These are phyloP conservation scores for Tachuris rubrigastra DNA, from an alignment of 2,113 vertebrate genomes.

Conservation along the genomic window DNA sequence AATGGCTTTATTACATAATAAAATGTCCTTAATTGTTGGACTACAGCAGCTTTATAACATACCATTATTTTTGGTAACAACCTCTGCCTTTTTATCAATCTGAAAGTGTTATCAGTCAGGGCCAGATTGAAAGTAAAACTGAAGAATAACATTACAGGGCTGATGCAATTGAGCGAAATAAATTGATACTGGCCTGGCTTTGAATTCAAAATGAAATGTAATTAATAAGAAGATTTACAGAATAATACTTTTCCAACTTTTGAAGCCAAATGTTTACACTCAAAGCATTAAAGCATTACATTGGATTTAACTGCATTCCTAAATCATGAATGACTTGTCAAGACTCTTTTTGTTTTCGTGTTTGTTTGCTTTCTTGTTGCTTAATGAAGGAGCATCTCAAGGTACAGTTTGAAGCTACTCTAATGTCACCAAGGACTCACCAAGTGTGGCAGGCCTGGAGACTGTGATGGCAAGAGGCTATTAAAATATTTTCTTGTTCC, in stretches of 20 bases:
- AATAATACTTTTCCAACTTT: slow-evolving; percentile 10
- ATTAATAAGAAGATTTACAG: slow-evolving; percentile 44
- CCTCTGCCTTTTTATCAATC: slow-evolving; percentile 59
- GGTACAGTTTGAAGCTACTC: background rate
- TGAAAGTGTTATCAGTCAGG: slow-evolving; percentile 67
- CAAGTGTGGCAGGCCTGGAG: background rate
- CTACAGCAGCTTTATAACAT: slow-evolving; percentile 68
- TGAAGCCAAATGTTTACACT: slow-evolving; percentile 33
- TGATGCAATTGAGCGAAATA: slow-evolving; percentile 19
- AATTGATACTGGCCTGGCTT: slow-evolving; percentile 4
- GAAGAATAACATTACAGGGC: slow-evolving; percentile 26
- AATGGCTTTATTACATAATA: slow-evolving; percentile 69
- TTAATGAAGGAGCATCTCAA: slow-evolving; percentile 16
- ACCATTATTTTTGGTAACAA: slow-evolving; percentile 69
- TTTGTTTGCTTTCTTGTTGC: background rate
- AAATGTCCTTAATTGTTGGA: slow-evolving; percentile 74
- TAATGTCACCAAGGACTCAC: background rate
- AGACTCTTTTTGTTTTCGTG: background rate
- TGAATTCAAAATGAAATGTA: slow-evolving; percentile 47
- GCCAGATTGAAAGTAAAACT: slow-evolving; percentile 64
- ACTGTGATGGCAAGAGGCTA: background rate
- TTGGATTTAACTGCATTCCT: slow-evolving; percentile 1
- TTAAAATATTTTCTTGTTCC: background rate
- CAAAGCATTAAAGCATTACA: background rate
- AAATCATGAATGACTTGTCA: background rate